phyloP scores from a whole-genome alignment of 2,888 invertebrate genomes.

The Dione juno region DNA sequence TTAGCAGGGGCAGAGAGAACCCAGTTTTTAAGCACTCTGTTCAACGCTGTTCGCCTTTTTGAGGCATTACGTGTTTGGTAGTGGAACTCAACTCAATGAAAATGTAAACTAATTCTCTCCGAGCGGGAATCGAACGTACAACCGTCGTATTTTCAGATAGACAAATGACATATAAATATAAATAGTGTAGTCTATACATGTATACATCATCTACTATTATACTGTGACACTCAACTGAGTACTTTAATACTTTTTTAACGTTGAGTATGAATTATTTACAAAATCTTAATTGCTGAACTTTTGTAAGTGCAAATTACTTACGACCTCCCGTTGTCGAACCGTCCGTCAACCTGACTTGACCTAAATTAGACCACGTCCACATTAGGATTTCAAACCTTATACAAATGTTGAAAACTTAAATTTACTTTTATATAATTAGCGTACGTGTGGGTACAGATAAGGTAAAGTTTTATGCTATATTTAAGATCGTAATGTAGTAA shows the following conservation, averaged over 20 bases:
- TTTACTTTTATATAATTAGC: background rate
- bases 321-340: background rate
- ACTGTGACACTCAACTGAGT: too few species aligned
- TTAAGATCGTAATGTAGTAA: too few species aligned
- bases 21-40: too few species aligned
- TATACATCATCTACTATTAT: too few species aligned
- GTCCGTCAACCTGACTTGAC: conserved; percentile 18
- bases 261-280: background rate
- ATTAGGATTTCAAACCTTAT: conserved; percentile 2
- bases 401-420: conserved; percentile 1
- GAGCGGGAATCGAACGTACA: too few species aligned
- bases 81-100: too few species aligned
- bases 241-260: background rate
- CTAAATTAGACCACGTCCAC: conserved; percentile 1
- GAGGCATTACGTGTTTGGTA: too few species aligned
- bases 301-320: conserved; percentile 16
- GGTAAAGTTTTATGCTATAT: too few species aligned
- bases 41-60: too few species aligned
- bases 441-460: background rate
- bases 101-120: too few species aligned
- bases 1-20: too few species aligned
- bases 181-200: background rate
- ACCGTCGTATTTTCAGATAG: too few species aligned
- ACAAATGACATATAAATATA: background rate
- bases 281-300: conserved; percentile 9